Evolutionary conservation across 2,888 invertebrate genomes (phyloP), one percentile per base, ranked within the genome.

Genomic region (Plebejus melissa): DNA sequence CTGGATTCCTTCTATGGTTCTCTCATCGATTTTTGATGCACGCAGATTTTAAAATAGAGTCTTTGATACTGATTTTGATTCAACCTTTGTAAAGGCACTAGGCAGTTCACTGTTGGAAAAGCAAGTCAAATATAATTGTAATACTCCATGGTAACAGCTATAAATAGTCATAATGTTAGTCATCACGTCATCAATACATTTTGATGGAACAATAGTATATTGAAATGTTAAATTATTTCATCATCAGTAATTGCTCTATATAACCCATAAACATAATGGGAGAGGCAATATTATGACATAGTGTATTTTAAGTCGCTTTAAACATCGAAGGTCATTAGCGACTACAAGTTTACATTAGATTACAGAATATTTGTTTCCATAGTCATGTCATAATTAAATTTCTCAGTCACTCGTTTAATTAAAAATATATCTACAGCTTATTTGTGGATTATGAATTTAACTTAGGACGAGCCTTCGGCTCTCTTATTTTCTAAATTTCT

Each of bases 141-240:
- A 32, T 65, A 65, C 32, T 36, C 9, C 32, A 65, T 65, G 22
- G 11, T 32, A 28, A 1, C 9, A 32, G 22, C 65, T 13, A 36
- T 65, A 60, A 60, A 28, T 11, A 65, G 13, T 28, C 60, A 60
- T 60, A 11, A 28, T 13, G 9, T 36, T 36, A 36, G 65, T 65
- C 32, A 65, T 36, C 32, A 65, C 28, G 65, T 65, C 32, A 65
- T 65, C 32, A 36, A 65, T 65, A 5, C 3, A 28, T 60, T 16
- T 65, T 65, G 65, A 65, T 32, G 32, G 65, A 65, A 65, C 65
- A 36, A 65, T 65, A 65, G 32, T 65, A 36, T 65, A 65, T 36
- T 36, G 65, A 32, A 65, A 65, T 32, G 65, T 65, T 65, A 13
- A 65, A 65, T 65, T 65, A 65, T 65, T 65, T 65, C 65, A 65